Percentiles rank a stretch among this genome's conserved stretches.
Conservation (phyloP, 1,140 invertebrate species). For the Microvelia longipes region DNA sequence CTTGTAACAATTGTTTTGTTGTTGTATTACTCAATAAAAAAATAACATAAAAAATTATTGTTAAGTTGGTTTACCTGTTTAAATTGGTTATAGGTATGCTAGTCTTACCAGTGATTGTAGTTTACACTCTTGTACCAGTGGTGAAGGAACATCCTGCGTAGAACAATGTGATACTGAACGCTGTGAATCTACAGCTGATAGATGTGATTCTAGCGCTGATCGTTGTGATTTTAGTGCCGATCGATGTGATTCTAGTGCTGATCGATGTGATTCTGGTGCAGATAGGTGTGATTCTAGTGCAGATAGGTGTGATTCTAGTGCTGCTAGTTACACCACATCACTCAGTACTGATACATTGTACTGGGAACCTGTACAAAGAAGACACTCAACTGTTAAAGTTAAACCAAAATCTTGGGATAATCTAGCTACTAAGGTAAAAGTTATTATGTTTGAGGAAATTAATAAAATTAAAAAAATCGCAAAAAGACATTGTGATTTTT, state of each 20-base stretch:
- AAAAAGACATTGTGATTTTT: too few species aligned
- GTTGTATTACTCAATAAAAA: too few species aligned
- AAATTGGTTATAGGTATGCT: constrained; percentile 15
- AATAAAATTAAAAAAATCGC: too few species aligned
- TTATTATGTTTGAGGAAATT: too few species aligned
- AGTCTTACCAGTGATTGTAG: constrained; percentile 50
- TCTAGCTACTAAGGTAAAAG: constrained; percentile 52
- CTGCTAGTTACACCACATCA: constrained; percentile 62
- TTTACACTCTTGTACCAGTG: constrained; percentile 61
- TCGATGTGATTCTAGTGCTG: constrained; percentile 37
- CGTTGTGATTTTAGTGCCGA: constrained; percentile 27
- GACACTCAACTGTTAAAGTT: constrained; percentile 30
- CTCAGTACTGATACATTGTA: constrained; percentile 68
- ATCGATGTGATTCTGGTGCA: background rate
- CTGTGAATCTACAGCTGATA: background rate
- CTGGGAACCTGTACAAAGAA: constrained; percentile 34
- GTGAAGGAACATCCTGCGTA: constrained; percentile 37
- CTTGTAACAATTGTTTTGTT: too few species aligned
- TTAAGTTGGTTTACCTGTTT: too few species aligned
- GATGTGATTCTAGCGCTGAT: background rate
- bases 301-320: constrained; percentile 39
- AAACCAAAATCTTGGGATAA: constrained; percentile 81
- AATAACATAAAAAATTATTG: too few species aligned
- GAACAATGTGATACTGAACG: constrained; percentile 3
- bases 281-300: constrained; percentile 27